Percentiles rank a stretch among this genome's conserved stretches.
Evolutionary conservation across 2,888 invertebrate species (phyloP).

Genomic region (Apodemia arnacis): DNA sequence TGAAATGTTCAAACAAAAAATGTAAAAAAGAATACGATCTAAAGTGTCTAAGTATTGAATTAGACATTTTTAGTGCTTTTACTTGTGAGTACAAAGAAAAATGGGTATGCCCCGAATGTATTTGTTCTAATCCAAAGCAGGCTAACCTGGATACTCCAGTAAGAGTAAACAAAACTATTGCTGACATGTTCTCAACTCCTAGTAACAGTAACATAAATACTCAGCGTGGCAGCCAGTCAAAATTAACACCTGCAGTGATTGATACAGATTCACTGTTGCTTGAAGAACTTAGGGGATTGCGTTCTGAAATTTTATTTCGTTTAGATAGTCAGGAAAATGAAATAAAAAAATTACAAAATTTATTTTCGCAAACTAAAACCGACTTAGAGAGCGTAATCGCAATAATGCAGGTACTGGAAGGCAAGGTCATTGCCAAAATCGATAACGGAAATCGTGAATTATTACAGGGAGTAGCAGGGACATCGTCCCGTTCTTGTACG

Average conservation of each 20-base stretch:
- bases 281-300: constrained; percentile 8
- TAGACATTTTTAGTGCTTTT: neutral
- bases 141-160: neutral
- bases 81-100: neutral
- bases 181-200: neutral
- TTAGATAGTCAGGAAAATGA: neutral
- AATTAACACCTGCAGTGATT: neutral
- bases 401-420: neutral
- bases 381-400: neutral
- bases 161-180: neutral
- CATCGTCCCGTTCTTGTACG: too few species aligned
- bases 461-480: too few species aligned
- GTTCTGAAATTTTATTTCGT: neutral
- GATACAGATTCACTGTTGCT: neutral
- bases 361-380: neutral
- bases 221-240: neutral
- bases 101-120: neutral
- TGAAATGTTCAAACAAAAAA: too few species aligned
- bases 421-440: neutral
- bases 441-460: neutral
- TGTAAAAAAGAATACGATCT: neutral
- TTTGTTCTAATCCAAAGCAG: neutral
- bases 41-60: neutral
- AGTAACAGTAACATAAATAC: neutral
- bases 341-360: neutral